Percentiles rank a stretch among this genome's conserved stretches.
Evolutionary conservation across 1,140 invertebrate genomes (phyloP).

Genomic region (Akabosia matsudoensis): DNA sequence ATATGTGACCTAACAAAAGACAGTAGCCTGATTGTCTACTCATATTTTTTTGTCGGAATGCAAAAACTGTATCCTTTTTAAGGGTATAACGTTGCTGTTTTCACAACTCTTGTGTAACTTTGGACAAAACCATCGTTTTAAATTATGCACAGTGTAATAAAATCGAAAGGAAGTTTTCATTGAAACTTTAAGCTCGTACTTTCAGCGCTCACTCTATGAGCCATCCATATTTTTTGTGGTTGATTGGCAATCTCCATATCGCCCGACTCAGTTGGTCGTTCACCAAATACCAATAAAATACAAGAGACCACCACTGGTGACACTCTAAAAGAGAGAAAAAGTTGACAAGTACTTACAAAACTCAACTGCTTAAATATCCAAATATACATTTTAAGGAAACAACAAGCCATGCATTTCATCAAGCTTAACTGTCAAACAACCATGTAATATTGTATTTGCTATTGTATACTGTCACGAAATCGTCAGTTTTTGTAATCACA

Average conservation of each 20-base stretch:
- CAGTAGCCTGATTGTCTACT: background rate
- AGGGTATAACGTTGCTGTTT: background rate
- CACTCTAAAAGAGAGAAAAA: conserved; percentile 1
- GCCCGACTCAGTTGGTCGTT: background rate
- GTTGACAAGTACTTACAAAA: background rate
- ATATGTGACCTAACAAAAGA: background rate
- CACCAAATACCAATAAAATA: conserved; percentile 2
- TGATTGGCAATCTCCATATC: background rate
- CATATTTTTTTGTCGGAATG: background rate
- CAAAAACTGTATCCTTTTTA: background rate
- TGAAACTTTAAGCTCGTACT: background rate
- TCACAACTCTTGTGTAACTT: background rate
- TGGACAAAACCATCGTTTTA: background rate
- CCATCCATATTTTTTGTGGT: conserved; percentile 1
- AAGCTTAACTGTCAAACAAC: no score
- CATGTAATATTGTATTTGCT: no score
- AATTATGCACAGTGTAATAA: background rate
- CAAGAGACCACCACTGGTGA: conserved; percentile 9
- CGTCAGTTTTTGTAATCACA: background rate
- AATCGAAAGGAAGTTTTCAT: background rate
- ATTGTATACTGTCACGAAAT: no score
- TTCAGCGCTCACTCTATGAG: background rate
- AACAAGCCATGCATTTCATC: no score
- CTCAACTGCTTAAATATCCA: background rate
- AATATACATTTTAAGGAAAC: no score